Evolutionary conservation across 2,113 vertebrate genomes (phyloP), one percentile per base, ranked within the genome.

Genomic region (Bos indicus): DNA sequence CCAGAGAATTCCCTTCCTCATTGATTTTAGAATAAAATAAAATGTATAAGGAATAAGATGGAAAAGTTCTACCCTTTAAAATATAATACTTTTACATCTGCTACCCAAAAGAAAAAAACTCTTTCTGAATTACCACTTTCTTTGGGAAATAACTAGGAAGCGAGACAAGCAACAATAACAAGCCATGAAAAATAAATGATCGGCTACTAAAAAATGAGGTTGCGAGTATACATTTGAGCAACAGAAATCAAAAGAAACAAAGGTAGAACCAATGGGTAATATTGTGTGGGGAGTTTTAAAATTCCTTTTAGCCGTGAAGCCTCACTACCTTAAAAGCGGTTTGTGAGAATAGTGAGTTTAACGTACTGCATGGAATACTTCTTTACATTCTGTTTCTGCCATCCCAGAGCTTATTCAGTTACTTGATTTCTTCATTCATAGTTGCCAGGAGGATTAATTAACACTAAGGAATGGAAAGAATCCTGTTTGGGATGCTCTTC

Each of bases 371-470:
- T 94, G 81, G 88, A 92, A 89, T 88, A 5, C 52, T 60, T 62
- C 81, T 92, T 62, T 36, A 1, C 56, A 46, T 89, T 64, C n/a
- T 54, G 59, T 92, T 94, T 54, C 87, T 98, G 71, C 89, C 62
- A 81, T 95, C 67, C 51, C 57, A 81, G 60, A 80, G 84, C 54
- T n/a, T 81, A 46, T 96, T 95, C 94, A 71, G 13, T 92, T 78
- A 43, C 95, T 90, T 96, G 83, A 80, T 94, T 97, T 96, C 95
- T 94, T 98, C 95, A 67, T 94, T 96, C 59, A 6, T 62, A 93
- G 26, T 93, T 91, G 95, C 91, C 88, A 88, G 93, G 94, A 98
- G 93, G 74, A 97, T 97, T 96, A 91, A 97, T 98, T 98, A 98
- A 93, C 94, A 17, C 48, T 12, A 89, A 94, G 48, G 80, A 91